These are phyloP conservation scores for Agrochola macilenta DNA, from an alignment of 2,888 invertebrate species.

Conservation along the genomic window DNA sequence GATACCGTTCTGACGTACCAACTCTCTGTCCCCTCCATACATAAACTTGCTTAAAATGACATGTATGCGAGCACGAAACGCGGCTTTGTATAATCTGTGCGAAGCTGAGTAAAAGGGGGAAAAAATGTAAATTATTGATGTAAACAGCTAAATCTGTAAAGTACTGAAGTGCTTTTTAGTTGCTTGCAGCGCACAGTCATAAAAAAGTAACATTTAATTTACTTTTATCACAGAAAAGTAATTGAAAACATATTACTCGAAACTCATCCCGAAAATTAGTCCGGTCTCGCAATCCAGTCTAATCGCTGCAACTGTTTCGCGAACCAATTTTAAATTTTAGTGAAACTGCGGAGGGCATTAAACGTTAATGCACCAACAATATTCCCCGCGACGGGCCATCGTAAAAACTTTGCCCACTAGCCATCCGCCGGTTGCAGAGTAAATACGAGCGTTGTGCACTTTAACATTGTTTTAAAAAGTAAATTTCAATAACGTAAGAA, in stretches of 20 bases:
- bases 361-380: slow-evolving; percentile 89
- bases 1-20: slow-evolving; percentile 81
- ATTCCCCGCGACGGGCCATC: slow-evolving; percentile 82
- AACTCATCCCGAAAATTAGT: slow-evolving; percentile 73
- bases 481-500: slow-evolving; percentile 86
- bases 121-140: slow-evolving; percentile 46
- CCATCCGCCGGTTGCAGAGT: slow-evolving; percentile 73
- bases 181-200: slow-evolving; percentile 23
- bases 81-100: slow-evolving; percentile 59
- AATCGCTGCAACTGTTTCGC: slow-evolving; percentile 81
- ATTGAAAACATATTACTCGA: slow-evolving; percentile 62
- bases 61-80: slow-evolving; percentile 51
- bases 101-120: slow-evolving; percentile 36
- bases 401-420: slow-evolving; percentile 88
- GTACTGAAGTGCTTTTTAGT: slow-evolving; percentile 37
- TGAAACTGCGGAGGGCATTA: slow-evolving; percentile 82
- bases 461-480: slow-evolving; percentile 86
- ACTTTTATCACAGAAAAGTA: slow-evolving; percentile 61
- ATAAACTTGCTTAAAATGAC: slow-evolving; percentile 70
- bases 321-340: slow-evolving; percentile 86
- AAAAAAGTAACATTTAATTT: slow-evolving; percentile 54
- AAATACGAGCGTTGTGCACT: slow-evolving; percentile 78
- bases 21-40: slow-evolving; percentile 71
- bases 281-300: slow-evolving; percentile 74
- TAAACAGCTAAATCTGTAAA: slow-evolving; percentile 27